Percentiles rank a stretch among this genome's conserved stretches.
Evolutionary conservation across 2,113 vertebrate species (phyloP).

Genomic region (Rhineura floridana): DNA sequence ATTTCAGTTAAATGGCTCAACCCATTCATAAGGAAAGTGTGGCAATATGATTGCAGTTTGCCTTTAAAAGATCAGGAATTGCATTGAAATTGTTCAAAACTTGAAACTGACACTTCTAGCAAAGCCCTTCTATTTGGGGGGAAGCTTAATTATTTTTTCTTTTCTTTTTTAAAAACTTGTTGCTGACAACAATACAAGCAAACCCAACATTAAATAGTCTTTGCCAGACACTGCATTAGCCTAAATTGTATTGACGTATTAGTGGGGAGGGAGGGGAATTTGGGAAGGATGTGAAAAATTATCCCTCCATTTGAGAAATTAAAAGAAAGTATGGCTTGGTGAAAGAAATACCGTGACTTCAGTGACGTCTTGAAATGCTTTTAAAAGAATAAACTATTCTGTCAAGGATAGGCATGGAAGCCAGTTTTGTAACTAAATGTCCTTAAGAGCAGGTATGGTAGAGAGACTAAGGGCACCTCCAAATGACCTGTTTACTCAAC

Average conservation of each 20-base stretch:
- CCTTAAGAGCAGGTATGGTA: not conserved
- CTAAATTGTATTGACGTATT: constrained; percentile 14
- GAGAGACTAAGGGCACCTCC: not conserved
- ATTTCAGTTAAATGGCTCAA: not conserved
- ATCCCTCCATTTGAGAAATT: constrained; percentile 17
- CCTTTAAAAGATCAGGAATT: not conserved
- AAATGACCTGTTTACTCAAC: too few relatives aligned
- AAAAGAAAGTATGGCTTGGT: not conserved
- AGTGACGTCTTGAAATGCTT: constrained; percentile 26
- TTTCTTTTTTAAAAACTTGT: not conserved
- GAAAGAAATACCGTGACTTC: constrained; percentile 33
- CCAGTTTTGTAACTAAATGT: not conserved
- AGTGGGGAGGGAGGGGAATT: not conserved
- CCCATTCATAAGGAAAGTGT: not conserved
- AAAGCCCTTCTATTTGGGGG: not conserved
- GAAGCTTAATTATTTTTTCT: not conserved
- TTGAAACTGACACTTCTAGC: not conserved
- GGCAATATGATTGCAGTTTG: not conserved
- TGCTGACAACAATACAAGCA: not conserved
- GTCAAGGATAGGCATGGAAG: not conserved
- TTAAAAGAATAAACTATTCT: not conserved
- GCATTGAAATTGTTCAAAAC: not conserved
- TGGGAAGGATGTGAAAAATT: not conserved
- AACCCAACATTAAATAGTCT: not conserved
- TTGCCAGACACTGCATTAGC: constrained; percentile 25